A percentile compares a stretch with the other conserved stretches of the same genome.
These are phyloP conservation scores for Graphium colonna DNA, from an alignment of 2,888 invertebrate genomes.

Conservation along the genomic window DNA sequence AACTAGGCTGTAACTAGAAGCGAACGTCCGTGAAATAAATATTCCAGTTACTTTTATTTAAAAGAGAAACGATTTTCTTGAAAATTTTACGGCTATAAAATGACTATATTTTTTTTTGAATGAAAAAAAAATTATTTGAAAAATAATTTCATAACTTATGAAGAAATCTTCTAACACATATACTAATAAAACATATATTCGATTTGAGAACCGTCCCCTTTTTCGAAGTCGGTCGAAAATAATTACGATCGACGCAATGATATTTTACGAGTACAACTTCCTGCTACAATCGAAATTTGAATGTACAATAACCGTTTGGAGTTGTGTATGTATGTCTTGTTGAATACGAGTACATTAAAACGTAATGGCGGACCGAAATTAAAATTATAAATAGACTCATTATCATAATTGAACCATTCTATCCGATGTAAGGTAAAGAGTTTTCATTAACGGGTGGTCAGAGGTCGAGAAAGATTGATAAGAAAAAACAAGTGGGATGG, in stretches of 20 bases:
- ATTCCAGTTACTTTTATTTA: no score
- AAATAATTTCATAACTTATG: no score
- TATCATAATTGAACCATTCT: not conserved
- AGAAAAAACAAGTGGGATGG: no score
- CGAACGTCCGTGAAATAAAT: no score
- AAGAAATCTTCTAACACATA: not conserved
- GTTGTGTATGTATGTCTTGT: not conserved
- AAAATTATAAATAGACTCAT: not conserved
- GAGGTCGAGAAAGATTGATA: no score
- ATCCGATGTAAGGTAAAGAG: not conserved
- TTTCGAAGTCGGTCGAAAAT: no score
- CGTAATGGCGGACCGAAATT: not conserved
- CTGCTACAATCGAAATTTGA: not conserved
- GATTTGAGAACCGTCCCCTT: no score
- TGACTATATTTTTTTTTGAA: no score
- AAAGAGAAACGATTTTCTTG: no score
- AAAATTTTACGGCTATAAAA: no score
- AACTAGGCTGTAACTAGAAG: no score
- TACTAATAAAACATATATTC: no score
- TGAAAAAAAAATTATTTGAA: not conserved
- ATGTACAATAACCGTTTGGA: not conserved
- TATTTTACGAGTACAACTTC: not conserved
- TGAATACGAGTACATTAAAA: not conserved
- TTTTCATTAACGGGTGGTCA: not conserved
- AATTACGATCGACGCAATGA: not conserved